phyloP scores from a whole-genome alignment of 2,113 vertebrate species.

The Calypte anna region DNA sequence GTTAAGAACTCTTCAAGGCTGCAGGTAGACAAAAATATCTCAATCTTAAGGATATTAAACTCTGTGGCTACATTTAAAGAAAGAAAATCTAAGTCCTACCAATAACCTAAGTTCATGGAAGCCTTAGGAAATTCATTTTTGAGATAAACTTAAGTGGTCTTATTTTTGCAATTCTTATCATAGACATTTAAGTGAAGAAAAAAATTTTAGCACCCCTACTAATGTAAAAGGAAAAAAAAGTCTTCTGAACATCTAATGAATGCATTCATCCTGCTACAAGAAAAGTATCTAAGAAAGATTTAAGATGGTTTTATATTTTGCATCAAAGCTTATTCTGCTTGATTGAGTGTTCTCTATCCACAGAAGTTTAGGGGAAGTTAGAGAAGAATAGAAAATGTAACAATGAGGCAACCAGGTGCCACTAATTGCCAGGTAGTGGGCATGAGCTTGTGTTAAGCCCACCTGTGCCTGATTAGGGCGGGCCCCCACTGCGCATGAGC shows the following conservation, averaged over 20 bases:
- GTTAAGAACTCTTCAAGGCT: neutral
- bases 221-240: neutral
- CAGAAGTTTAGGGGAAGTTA: neutral
- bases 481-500: too few species aligned
- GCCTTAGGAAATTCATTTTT: neutral
- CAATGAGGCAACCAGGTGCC: too few species aligned
- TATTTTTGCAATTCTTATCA: neutral
- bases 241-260: neutral
- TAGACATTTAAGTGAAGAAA: neutral
- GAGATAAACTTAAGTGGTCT: neutral
- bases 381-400: neutral
- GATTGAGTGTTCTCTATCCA: neutral
- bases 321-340: neutral
- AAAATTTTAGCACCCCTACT: accelerated
- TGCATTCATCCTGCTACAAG: neutral
- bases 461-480: too few species aligned
- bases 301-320: neutral
- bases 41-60: neutral
- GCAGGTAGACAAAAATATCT: neutral
- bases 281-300: neutral
- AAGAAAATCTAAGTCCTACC: neutral
- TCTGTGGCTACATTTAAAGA: neutral
- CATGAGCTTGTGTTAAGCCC: too few species aligned
- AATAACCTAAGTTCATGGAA: neutral
- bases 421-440: too few species aligned